Evolutionary conservation across 2,888 invertebrate genomes (phyloP).

Genomic region (Polydrusus pterygomalis): DNA sequence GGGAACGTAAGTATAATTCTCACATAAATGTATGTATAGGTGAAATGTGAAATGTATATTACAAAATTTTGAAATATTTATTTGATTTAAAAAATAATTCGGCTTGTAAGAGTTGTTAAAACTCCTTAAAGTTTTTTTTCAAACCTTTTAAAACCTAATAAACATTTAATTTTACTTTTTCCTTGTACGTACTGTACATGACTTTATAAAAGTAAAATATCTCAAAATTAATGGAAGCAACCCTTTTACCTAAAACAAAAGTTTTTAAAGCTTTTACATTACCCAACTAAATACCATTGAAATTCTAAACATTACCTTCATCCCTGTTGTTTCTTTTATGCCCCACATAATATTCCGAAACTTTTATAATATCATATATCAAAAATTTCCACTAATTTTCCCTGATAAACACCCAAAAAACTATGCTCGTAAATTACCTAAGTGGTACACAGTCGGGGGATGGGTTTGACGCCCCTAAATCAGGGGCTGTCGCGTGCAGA

Average conservation of each 20-base stretch:
- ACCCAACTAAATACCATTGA: not conserved
- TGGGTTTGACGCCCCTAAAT: conserved; percentile 53
- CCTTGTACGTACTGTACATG: too few relatives aligned
- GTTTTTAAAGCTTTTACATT: not conserved
- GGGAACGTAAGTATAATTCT: conserved; percentile 82
- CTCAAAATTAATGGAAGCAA: not conserved
- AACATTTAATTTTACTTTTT: too few relatives aligned
- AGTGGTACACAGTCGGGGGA: conserved; percentile 44
- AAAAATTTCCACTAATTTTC: conserved; percentile 43
- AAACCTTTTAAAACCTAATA: too few relatives aligned
- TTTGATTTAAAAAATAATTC: too few relatives aligned
- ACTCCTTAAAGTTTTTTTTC: too few relatives aligned
- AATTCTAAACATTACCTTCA: not conserved
- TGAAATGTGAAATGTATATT: too few relatives aligned
- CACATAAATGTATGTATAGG: too few relatives aligned
- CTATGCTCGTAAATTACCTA: conserved; percentile 45
- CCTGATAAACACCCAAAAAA: conserved; percentile 42
- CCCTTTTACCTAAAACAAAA: not conserved
- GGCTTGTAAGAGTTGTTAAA: too few relatives aligned
- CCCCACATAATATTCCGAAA: conserved; percentile 16
- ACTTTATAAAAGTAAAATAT: not conserved
- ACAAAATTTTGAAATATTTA: too few relatives aligned
- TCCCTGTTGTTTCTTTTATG: not conserved
- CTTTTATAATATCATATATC: conserved; percentile 39
- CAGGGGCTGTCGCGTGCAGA: conserved; percentile 49